Base-by-base conservation (phyloP, 2,888 invertebrate species). In the Sarcophaga variegata region DNA sequence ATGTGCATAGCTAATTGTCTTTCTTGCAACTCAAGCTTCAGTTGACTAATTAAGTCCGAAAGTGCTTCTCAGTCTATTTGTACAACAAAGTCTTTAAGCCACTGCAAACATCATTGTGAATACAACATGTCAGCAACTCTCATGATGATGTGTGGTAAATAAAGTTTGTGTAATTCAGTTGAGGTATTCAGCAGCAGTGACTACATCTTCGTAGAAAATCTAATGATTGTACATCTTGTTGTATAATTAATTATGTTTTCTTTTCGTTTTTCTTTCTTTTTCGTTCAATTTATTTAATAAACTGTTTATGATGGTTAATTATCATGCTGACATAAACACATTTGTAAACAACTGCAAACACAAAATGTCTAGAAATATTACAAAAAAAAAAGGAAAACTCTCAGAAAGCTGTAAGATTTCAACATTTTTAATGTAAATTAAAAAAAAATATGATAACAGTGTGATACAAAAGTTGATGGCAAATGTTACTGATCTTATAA, bases 301-400 rank as follows among this genome's bases (percentile, higher is more conserved):
- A 82, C 71, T 82, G 69, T 67, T 86, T 75, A 64, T 81, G 64
- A 17, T 81, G 63, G 66, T 79, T 82, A 78, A 79, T 78, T 85
- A 85, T 70, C 60, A 85, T 79, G 78, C 81, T 82, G 75, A 85
- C 81, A 79, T 69, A 60, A 75, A 71, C 54, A 54, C 70, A 54
- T 59, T 80, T 72, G 54, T 27, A 14, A 71, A 60, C 14, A 74
- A 59, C 60, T 72, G 12, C 76, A 25, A 69, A 70, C 54, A 69
- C 25, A 64, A 27, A 70, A 70, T 11, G 49, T 79, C 3, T 69
- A 74, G 59, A 66, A 60, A 66, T 45, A 63, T 70, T 64, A 75
- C 20, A 71, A 47, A 22, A 22, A n/a, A 47, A 49, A 66, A 72
- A 60, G 12, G 59, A 75, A 47, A 74, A 70, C 25, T 64, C 64